Conservation (phyloP, 2,888 invertebrate species). For the Megamerina dolium region DNA sequence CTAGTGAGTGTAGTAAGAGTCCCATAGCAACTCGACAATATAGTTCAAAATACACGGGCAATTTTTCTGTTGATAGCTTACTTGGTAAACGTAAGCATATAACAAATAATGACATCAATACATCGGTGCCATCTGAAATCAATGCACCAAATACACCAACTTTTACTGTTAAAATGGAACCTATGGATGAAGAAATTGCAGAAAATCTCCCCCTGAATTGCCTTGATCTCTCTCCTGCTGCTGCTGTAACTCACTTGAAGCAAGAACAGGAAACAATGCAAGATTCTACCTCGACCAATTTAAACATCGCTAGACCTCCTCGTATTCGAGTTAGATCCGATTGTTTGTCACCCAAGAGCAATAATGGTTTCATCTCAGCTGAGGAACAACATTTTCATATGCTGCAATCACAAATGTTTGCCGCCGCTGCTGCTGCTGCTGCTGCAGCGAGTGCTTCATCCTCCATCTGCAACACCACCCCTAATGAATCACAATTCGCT, state of each 20-base stretch:
- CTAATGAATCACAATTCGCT: conserved; percentile 10
- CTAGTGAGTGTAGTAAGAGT: conserved; percentile 11
- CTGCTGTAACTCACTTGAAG: conserved; percentile 2
- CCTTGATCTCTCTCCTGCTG: conserved; percentile 21
- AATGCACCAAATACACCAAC: conserved; percentile 17
- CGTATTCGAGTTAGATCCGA: conserved; percentile 1
- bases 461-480: conserved; percentile 5
- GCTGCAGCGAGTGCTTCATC: conserved; percentile 22
- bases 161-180: conserved; percentile 17
- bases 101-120: too few relatives aligned
- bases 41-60: conserved; percentile 25
- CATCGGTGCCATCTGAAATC: too few relatives aligned
- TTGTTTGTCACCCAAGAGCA: conserved; percentile 14
- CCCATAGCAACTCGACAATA: conserved; percentile 16
- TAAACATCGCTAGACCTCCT: background rate
- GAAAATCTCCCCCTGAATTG: conserved; percentile 10
- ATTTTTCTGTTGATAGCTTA: conserved; percentile 39
- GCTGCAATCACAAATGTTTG: conserved; percentile 42
- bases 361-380: too few relatives aligned
- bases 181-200: conserved; percentile 13
- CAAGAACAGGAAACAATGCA: background rate
- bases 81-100: conserved; percentile 37
- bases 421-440: conserved; percentile 41
- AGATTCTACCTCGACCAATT: background rate
- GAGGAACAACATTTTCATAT: conserved; percentile 36